These are phyloP conservation scores for Aurelia coerulea DNA, from an alignment of 30 jellyfish, hydroid and myxozoan species.

Conservation along the genomic window DNA sequence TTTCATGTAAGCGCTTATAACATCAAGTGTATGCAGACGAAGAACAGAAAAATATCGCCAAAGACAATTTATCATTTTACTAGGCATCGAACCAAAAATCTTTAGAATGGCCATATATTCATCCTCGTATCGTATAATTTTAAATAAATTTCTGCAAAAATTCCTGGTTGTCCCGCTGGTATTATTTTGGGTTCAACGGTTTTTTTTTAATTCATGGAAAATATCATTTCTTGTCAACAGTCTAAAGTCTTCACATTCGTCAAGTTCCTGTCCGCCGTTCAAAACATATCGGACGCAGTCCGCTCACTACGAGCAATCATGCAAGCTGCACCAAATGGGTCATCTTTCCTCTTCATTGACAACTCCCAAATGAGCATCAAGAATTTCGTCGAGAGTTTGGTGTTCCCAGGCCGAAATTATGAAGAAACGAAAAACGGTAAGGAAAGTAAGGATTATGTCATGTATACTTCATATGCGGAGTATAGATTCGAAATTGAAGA, in stretches of 20 bases:
- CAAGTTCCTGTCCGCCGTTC: slow-evolving; percentile 93
- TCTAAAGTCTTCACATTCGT: slow-evolving; percentile 84
- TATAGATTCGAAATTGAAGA: slow-evolving; percentile 89
- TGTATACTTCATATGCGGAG: slow-evolving; percentile 90
- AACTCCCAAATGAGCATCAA: slow-evolving; percentile 84
- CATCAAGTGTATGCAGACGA: too few species aligned
- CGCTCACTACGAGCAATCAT: slow-evolving; percentile 68
- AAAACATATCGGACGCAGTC: slow-evolving; percentile 72
- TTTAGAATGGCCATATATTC: too few species aligned
- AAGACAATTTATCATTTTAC: too few species aligned
- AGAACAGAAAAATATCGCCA: too few species aligned
- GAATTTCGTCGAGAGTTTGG: slow-evolving; percentile 85
- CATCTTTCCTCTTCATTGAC: slow-evolving; percentile 89
- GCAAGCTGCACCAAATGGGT: slow-evolving; percentile 90
- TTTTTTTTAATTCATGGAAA: background rate
- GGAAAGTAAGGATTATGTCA: slow-evolving; percentile 71
- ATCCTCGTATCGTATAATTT: too few species aligned
- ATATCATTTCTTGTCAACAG: slow-evolving; percentile 28
- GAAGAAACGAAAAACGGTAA: slow-evolving; percentile 63
- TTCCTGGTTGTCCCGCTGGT: too few species aligned
- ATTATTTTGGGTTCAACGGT: too few species aligned
- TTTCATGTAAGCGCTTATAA: too few species aligned
- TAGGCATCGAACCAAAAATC: too few species aligned
- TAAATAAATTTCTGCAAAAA: too few species aligned
- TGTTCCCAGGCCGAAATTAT: slow-evolving; percentile 82